Conservation (phyloP, 2,888 invertebrate species). For the Serripes groenlandicus region DNA sequence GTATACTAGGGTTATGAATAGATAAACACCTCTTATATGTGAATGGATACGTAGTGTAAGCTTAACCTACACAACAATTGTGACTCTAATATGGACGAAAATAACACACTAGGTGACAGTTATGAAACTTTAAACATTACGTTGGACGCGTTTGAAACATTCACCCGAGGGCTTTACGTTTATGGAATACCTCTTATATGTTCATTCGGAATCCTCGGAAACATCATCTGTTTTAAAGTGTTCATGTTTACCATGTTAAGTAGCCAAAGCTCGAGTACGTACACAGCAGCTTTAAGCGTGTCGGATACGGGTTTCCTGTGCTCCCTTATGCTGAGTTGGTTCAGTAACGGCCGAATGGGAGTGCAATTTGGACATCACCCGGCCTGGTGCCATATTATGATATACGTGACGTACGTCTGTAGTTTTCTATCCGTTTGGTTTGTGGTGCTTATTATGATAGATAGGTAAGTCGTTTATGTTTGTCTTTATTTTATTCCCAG, state of each 20-base stretch:
- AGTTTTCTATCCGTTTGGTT: slow-evolving; percentile 94
- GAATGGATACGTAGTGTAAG: no score
- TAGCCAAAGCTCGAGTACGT: slow-evolving; percentile 92
- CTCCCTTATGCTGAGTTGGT: slow-evolving; percentile 88
- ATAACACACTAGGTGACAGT: no score
- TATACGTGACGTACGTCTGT: slow-evolving; percentile 88
- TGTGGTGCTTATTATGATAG: slow-evolving; percentile 94
- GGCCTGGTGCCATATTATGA: slow-evolving; percentile 56
- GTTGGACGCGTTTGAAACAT: neutral
- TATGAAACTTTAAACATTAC: slow-evolving; percentile 12
- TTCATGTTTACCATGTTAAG: slow-evolving; percentile 91
- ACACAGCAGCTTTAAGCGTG: slow-evolving; percentile 91
- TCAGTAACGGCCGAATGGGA: slow-evolving; percentile 64
- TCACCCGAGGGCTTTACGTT: slow-evolving; percentile 40
- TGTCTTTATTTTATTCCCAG: neutral
- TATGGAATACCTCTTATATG: slow-evolving; percentile 89
- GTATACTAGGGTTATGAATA: no score
- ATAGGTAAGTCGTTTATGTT: slow-evolving; percentile 91
- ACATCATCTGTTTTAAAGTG: slow-evolving; percentile 91
- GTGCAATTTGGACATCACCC: slow-evolving; percentile 50
- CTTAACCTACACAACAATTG: no score
- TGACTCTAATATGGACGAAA: no score
- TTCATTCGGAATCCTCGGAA: slow-evolving; percentile 91
- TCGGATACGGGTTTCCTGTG: slow-evolving; percentile 92
- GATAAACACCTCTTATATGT: no score